Conservation (phyloP, 2,797 vertebrate species). For the Mareca strepera region DNA sequence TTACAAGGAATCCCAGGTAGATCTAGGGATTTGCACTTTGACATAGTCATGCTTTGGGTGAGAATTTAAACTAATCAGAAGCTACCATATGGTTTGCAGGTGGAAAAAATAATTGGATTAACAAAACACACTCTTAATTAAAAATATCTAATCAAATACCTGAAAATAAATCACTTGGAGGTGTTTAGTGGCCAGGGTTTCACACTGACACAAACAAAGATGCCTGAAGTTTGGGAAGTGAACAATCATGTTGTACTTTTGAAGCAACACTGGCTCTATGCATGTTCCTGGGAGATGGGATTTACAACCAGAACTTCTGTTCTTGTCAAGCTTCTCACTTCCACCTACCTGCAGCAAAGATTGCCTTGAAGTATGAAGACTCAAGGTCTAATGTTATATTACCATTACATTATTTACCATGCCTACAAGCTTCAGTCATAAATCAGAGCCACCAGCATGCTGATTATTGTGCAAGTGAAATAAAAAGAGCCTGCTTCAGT, state of each 20-base stretch:
- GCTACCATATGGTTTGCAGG: neutral
- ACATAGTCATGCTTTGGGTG: neutral
- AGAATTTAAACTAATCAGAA: neutral
- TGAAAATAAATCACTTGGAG: neutral
- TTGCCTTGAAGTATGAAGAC: neutral
- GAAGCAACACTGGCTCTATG: neutral
- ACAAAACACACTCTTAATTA: neutral
- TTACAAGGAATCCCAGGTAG: neutral
- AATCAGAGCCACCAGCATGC: neutral
- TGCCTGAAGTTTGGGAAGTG: neutral
- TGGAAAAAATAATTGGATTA: neutral
- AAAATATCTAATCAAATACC: neutral
- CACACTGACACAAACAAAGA: neutral
- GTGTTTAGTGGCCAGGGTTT: neutral
- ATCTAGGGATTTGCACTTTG: neutral
- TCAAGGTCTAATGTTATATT: neutral
- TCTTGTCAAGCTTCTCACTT: neutral
- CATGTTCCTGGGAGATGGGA: neutral
- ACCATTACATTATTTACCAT: slow-evolving; percentile 11
- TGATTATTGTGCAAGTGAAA: neutral
- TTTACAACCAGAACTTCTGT: neutral
- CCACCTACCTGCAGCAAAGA: slow-evolving; percentile 14
- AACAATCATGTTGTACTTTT: neutral
- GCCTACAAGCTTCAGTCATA: neutral
- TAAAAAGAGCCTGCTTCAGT: neutral